phyloP scores from a whole-genome alignment of 1,140 invertebrate genomes.

The Tetramorium parvispinum region DNA sequence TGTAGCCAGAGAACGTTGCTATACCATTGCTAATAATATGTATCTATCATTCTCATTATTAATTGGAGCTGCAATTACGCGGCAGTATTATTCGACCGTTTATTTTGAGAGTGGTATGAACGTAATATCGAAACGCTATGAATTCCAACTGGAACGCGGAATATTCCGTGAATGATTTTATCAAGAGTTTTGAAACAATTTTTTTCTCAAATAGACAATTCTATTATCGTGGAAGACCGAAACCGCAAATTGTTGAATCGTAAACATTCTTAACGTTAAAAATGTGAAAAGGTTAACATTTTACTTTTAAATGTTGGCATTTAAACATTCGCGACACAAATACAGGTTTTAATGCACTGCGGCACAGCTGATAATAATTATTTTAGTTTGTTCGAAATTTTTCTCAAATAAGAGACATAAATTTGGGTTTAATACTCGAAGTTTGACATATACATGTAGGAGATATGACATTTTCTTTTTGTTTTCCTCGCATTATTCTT shows the following conservation, averaged over 20 bases:
- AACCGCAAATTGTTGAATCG: neutral
- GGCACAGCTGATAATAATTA: neutral
- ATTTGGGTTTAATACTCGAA: neutral
- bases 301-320: neutral
- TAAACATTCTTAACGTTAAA: neutral
- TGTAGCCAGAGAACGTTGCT: neutral
- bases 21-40: neutral
- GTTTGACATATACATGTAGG: neutral
- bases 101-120: neutral
- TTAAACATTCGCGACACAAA: neutral
- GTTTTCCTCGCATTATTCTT: neutral
- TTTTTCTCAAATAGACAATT: neutral
- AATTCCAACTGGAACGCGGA: neutral
- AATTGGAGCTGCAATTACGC: neutral
- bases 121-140: neutral
- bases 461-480: neutral
- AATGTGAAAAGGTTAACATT: neutral
- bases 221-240: neutral
- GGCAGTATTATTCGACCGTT: neutral
- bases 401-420: neutral
- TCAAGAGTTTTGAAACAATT: neutral
- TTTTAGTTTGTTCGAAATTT: neutral
- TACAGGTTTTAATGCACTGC: neutral
- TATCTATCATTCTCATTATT: neutral
- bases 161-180: slow-evolving; percentile 1